phyloP scores from a whole-genome alignment of 2,888 invertebrate species.

The Celastrina argiolus region DNA sequence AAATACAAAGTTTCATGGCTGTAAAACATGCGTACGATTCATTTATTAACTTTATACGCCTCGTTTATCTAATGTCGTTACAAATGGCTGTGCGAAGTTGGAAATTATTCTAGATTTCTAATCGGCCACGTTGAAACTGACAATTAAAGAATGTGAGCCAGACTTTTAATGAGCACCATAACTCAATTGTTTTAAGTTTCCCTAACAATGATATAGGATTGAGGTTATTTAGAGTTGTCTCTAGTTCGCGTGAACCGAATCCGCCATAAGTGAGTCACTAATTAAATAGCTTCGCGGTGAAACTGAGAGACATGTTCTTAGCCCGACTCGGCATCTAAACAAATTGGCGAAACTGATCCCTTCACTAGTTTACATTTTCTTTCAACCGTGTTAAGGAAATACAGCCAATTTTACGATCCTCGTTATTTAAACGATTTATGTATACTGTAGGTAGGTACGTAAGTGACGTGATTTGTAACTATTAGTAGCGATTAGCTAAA shows the following conservation, averaged over 20 bases:
- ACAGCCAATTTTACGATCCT: constrained; percentile 11
- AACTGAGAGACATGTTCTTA: constrained; percentile 20
- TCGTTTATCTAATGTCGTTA: not conserved
- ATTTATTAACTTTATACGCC: constrained; percentile 5
- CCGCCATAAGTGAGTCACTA: constrained; percentile 3
- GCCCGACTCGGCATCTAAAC: constrained; percentile 15
- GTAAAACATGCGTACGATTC: constrained; percentile 8
- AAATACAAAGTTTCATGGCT: constrained; percentile 11
- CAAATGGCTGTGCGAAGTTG: not conserved
- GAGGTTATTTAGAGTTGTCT: constrained; percentile 9
- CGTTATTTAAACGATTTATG: not conserved
- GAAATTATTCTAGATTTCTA: constrained; percentile 10
- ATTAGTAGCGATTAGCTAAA: not conserved
- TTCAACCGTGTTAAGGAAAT: constrained; percentile 10
- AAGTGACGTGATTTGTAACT: not conserved
- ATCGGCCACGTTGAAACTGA: not conserved
- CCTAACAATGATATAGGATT: not conserved
- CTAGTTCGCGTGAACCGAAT: not conserved
- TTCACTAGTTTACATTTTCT: constrained; percentile 12
- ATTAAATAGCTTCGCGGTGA: constrained; percentile 22
- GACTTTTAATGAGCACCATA: not conserved
- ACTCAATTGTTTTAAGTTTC: not conserved
- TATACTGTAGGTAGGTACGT: not conserved
- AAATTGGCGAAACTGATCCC: constrained; percentile 23
- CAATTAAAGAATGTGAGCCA: not conserved